Base-by-base conservation (phyloP, 1,140 invertebrate genomes). In the Holcopasites calliopsidis region DNA sequence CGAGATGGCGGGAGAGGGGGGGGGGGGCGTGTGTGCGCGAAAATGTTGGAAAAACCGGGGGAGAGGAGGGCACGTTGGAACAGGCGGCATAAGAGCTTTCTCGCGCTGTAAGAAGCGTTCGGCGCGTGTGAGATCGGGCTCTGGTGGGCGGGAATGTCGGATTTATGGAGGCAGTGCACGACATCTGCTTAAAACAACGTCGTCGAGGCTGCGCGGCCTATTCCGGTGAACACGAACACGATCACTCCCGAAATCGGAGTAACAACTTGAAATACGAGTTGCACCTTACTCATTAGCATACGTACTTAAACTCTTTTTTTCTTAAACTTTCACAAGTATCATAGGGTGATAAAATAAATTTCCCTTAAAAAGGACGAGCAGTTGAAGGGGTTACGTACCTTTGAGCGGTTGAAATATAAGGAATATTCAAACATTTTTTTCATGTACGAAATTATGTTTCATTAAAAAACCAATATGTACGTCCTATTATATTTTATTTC, bases 131-230 rank as follows among this genome's bases (percentile, higher is more conserved):
- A 88, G 87, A 86, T 88, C 83, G 83, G 76, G 72, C 77, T 77
- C 75, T 75, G 40, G 75, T 88, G 86, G 83, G 79, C 85, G 84
- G 85, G 85, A 87, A 87, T 89, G 88, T 47, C 83, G 86, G 87
- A 90, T 90, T 90, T 90, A 90, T 90, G 87, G 85, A 31, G 55
- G 72, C 69, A 80, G 83, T 80, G 77, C 88, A 89, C 88, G 88
- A 84, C 87, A 89, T 82, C 87, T 80, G 79, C 77, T 78, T 87
- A 77, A 88, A 87, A 87, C 87, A 86, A 77, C 80, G 77, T 23
- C 52, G 72, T 65, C n/a, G 61, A 54, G 60, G 8, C 50, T 68
- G 42, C 76, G 8, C 54, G 11, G 21, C 75, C 79, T 50, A 60
- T 54, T 28, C 35, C 49, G 57, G 50, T 55, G 76, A 81, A 84